phyloP scores from a whole-genome alignment of 2,113 vertebrate genomes.

The Columbina picui region DNA sequence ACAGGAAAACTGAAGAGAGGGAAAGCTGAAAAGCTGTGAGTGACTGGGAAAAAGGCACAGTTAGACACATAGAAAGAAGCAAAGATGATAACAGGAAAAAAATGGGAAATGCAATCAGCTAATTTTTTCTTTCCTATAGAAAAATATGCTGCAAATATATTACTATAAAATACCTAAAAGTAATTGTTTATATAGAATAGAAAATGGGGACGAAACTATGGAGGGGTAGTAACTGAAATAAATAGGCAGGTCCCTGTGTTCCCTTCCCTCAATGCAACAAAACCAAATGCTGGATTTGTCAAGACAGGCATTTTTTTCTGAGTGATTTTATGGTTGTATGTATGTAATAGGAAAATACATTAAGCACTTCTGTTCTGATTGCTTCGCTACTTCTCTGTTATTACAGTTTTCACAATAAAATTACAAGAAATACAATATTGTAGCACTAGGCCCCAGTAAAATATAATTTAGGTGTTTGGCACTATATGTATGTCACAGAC shows the following conservation, averaged over 20 bases:
- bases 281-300: background rate
- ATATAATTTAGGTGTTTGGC: background rate
- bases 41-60: conserved; percentile 4
- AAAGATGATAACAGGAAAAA: conserved; percentile 10
- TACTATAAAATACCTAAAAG: background rate
- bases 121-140: conserved; percentile 14
- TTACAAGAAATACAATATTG: background rate
- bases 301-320: background rate
- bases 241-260: background rate
- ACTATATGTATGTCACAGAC: background rate
- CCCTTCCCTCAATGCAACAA: background rate
- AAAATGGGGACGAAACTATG: background rate
- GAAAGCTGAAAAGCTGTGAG: conserved; percentile 43
- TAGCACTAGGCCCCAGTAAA: background rate
- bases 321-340: background rate
- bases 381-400: background rate
- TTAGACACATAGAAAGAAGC: background rate
- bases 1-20: conserved; percentile 52
- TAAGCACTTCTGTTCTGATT: background rate
- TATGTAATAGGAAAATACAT: background rate
- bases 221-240: background rate
- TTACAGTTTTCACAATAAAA: background rate
- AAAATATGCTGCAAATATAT: background rate
- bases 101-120: background rate
- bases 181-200: background rate